A percentile compares a stretch with the other conserved stretches of the same genome.
These are phyloP conservation scores for Plusia festucae DNA, from an alignment of 2,888 invertebrate genomes.

Conservation along the genomic window DNA sequence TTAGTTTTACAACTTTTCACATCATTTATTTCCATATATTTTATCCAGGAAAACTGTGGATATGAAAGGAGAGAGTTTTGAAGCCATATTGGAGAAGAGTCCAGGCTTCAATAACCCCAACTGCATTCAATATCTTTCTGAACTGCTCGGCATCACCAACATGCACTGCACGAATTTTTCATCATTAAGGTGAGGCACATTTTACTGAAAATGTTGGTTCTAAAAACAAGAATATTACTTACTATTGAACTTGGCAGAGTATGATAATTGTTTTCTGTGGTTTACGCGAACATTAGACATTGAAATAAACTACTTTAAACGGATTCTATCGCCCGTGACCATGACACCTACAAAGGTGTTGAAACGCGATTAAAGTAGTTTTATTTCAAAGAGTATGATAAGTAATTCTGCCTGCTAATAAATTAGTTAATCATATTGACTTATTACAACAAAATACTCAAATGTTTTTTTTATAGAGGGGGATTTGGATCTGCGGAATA, in stretches of 20 bases:
- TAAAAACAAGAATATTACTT: too few species aligned
- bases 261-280: not conserved
- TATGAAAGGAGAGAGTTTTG: conserved; percentile 94
- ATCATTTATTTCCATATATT: conserved; percentile 63
- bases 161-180: conserved; percentile 92
- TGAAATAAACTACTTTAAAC: too few species aligned
- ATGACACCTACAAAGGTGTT: too few species aligned
- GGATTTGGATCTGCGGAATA: conserved; percentile 95
- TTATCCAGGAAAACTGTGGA: conserved; percentile 93
- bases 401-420: conserved; percentile 55
- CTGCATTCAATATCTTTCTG: conserved; percentile 94
- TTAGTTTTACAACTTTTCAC: conserved; percentile 57
- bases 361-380: too few species aligned
- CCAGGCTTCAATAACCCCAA: conserved; percentile 97
- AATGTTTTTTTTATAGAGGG: conserved; percentile 84
- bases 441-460: not conserved
- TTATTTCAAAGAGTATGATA: too few species aligned
- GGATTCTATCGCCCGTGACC: too few species aligned
- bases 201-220: too few species aligned
- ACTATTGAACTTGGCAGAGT: too few species aligned
- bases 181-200: conserved; percentile 90
- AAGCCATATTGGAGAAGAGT: conserved; percentile 94
- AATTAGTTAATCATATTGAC: not conserved
- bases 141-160: conserved; percentile 92
- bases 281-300: too few species aligned